Evolutionary conservation across 1,140 invertebrate species (phyloP).

Genomic region (Lethrus apterus): DNA sequence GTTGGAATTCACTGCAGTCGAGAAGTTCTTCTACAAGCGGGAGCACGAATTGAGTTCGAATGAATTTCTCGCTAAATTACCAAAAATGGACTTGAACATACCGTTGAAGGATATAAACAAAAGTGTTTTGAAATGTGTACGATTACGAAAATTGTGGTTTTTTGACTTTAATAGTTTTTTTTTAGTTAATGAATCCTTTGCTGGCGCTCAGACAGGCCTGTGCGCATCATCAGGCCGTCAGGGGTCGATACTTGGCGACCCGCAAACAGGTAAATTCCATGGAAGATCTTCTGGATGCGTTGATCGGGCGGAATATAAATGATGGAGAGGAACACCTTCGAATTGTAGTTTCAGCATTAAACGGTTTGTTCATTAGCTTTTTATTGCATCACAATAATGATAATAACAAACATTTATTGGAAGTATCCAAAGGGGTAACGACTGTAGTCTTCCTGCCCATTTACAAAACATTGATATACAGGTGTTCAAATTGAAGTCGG

Average conservation of each 20-base stretch:
- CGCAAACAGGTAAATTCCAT: conserved; percentile 56
- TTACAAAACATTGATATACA: conserved; percentile 4
- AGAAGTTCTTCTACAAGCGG: conserved; percentile 47
- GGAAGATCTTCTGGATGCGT: conserved; percentile 57
- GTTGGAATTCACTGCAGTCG: conserved; percentile 45
- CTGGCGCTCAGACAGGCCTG: conserved; percentile 64
- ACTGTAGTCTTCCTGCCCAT: too few species aligned
- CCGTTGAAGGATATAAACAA: conserved; percentile 33
- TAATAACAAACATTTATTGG: too few species aligned
- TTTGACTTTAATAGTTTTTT: background rate
- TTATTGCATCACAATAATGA: conserved; percentile 2
- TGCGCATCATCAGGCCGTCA: conserved; percentile 60
- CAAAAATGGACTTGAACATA: conserved; percentile 27
- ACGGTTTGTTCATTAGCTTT: conserved; percentile 50
- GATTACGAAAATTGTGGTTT: background rate
- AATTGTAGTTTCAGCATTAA: conserved; percentile 53
- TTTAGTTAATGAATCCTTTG: conserved; percentile 54
- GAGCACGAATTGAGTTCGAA: conserved; percentile 40
- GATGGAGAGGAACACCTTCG: conserved; percentile 63
- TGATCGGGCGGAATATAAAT: conserved; percentile 56
- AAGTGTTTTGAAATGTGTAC: conserved; percentile 30
- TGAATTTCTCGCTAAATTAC: conserved; percentile 30
- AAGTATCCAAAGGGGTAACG: too few species aligned
- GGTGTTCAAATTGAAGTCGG: too few species aligned
- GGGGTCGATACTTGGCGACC: conserved; percentile 49